Conservation (phyloP, 2,888 invertebrate genomes). For the Pandemis cinnamomeana region DNA sequence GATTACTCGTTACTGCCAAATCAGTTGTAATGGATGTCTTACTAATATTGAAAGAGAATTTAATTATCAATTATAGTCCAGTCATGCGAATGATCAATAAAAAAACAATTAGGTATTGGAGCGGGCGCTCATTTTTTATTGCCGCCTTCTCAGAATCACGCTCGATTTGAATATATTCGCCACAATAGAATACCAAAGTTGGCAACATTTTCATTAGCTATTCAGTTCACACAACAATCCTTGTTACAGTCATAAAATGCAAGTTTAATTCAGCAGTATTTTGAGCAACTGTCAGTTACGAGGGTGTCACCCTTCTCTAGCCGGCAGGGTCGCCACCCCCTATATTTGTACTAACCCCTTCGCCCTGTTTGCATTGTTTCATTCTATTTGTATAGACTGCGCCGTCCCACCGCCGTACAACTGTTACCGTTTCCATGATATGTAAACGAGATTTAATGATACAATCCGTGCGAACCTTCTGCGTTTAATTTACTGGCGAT, state of each 20-base stretch:
- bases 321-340: conserved; percentile 57
- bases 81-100: conserved; percentile 39
- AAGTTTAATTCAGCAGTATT: conserved; percentile 41
- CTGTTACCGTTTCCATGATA: conserved; percentile 79
- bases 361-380: conserved; percentile 78
- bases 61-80: conserved; percentile 26
- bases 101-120: conserved; percentile 28
- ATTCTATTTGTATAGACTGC: conserved; percentile 75
- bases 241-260: conserved; percentile 37
- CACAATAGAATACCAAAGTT: conserved; percentile 22
- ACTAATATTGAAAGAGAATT: conserved; percentile 31
- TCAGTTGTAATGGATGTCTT: conserved; percentile 22
- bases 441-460: conserved; percentile 77
- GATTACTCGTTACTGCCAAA: conserved; percentile 28
- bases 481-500: conserved; percentile 46
- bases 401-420: conserved; percentile 68
- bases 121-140: conserved; percentile 7
- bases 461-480: conserved; percentile 58
- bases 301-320: conserved; percentile 61
- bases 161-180: conserved; percentile 11
- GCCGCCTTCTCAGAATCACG: conserved; percentile 24
- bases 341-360: conserved; percentile 73
- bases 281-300: conserved; percentile 65
- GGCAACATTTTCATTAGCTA: conserved; percentile 36
- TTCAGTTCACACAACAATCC: conserved; percentile 21